Evolutionary conservation across 1,140 invertebrate genomes (phyloP), one percentile per base, ranked within the genome.

Genomic region (Macrotrachela quadricornifera): DNA sequence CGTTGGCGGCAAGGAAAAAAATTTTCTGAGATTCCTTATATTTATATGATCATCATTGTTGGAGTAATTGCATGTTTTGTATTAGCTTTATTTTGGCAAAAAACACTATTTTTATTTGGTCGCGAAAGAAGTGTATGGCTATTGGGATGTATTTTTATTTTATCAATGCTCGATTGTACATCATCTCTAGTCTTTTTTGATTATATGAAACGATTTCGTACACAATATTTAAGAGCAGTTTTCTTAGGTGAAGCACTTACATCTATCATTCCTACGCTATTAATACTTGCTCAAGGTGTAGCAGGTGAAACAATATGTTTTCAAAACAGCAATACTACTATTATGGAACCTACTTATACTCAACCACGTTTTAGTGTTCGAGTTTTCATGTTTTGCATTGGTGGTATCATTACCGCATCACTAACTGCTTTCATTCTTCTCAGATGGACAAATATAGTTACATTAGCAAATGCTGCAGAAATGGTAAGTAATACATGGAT

Each of bases 131-230:
- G 17, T n/a, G 13, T 48, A 9, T 16, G 8, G 9, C 37, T 91
- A 1, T 73, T 90, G 1, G 61, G 75, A 11, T 61, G 90, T 0
- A 79, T 82, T 46, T 85, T 87, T 61, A 76, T 80, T 51, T 74
- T 84, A 37, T 79, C 85, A 0, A 64, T 86, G 0, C 83, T 90
- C 11, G 85, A 86, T 54, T 87, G 85, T 63, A 90, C 85, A 0
- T 87, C 84, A 57, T 87, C 86, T 0, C 85, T 92, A 17, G 71
- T 76, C 0, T 94, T 87, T 63, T 79, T 88, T 61, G 85, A 86
- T 0, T 91, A 82, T 63, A 82, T 92, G 79, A 76, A 82, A 30
- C 73, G 78, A 48, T 88, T 82, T 57, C 76, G 80, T 59, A 50
- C 62, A 10, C 74, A 79, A 17, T 90, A 79, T 60, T 65, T 80